Evolutionary conservation across 2,113 vertebrate genomes (phyloP).

Genomic region (Zootoca vivipara): DNA sequence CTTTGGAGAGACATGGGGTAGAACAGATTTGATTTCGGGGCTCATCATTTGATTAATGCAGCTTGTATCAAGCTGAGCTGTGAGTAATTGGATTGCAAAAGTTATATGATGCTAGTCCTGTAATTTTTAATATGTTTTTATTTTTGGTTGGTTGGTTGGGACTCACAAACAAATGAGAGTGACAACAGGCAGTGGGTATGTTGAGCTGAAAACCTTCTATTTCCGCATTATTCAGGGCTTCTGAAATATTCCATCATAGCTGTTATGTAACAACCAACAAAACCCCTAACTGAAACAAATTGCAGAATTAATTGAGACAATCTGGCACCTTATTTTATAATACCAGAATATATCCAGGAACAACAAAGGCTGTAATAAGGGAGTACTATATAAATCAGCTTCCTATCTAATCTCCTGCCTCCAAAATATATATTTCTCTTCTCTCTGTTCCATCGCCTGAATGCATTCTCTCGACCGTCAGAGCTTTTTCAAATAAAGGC

Average conservation of each 20-base stretch:
- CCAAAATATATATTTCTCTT: neutral
- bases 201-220: neutral
- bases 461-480: neutral
- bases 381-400: neutral
- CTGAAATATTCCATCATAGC: neutral
- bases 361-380: neutral
- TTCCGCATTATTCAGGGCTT: neutral
- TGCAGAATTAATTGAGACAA: neutral
- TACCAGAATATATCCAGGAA: neutral
- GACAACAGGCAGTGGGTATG: neutral
- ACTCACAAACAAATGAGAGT: neutral
- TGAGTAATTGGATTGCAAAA: neutral
- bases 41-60: neutral
- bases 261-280: too few species aligned
- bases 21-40: neutral
- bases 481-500: conserved; percentile 9
- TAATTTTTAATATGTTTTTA: too few species aligned
- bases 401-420: neutral
- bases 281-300: neutral
- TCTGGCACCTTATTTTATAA: neutral
- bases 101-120: neutral
- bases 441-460: neutral
- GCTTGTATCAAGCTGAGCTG: neutral
- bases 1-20: neutral
- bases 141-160: too few species aligned